Conservation (phyloP, 1,140 invertebrate species). For the Periplaneta americana region DNA sequence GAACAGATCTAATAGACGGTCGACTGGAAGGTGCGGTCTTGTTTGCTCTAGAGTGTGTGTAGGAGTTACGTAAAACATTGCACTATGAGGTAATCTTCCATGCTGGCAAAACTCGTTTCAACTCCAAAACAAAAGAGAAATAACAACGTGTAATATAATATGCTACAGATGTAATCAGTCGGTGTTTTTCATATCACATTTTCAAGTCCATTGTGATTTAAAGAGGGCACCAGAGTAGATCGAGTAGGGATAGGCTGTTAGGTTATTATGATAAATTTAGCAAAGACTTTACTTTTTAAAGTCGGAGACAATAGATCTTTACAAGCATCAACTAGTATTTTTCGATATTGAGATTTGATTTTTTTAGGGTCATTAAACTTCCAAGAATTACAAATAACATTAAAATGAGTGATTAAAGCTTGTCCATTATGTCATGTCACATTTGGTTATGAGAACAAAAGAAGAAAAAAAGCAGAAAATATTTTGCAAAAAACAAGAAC, state of each 20-base stretch:
- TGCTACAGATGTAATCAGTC: constrained; percentile 5
- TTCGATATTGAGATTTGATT: background rate
- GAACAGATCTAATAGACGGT: background rate
- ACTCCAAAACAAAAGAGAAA: background rate
- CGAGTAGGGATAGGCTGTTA: background rate
- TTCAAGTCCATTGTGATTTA: constrained; percentile 18
- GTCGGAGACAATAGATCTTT: background rate
- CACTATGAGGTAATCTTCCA: background rate
- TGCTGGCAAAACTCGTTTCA: background rate
- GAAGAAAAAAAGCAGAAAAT: background rate
- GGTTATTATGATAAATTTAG: background rate
- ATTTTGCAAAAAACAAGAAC: background rate
- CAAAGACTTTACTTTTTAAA: background rate
- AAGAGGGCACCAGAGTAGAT: constrained; percentile 16
- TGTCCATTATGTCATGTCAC: background rate
- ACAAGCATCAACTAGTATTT: background rate
- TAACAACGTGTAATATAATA: constrained; percentile 13
- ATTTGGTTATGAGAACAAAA: background rate
- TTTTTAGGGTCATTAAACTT: background rate
- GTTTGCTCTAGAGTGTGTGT: background rate
- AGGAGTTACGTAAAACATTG: background rate
- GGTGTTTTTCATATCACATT: constrained; percentile 16
- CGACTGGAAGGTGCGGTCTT: background rate
- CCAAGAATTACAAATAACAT: background rate
- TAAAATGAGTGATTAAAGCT: background rate